Conservation (phyloP, 2,113 vertebrate genomes). For the Phalacrocorax pelagicus region DNA sequence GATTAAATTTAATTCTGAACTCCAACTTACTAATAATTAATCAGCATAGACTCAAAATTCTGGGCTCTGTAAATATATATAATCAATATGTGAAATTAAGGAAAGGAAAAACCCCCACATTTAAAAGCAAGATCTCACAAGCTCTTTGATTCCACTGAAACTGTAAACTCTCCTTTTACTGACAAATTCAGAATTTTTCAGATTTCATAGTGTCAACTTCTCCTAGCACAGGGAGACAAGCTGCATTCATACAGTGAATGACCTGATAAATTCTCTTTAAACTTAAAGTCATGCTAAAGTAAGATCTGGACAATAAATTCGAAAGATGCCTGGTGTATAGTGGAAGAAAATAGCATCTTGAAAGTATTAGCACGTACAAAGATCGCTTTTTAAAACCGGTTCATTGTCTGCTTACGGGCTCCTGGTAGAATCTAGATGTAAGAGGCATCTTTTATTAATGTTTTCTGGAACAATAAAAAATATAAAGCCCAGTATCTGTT, state of each 20-base stretch:
- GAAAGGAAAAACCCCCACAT: not conserved
- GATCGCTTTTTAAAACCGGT: not conserved
- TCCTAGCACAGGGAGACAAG: not conserved
- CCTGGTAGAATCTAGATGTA: not conserved
- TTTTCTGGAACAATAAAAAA: not conserved
- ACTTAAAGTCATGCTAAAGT: not conserved
- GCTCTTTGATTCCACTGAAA: not conserved
- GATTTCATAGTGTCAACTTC: not conserved
- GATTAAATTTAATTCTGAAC: not conserved
- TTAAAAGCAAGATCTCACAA: not conserved
- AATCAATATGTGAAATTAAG: not conserved
- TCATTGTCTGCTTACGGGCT: not conserved
- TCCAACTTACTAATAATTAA: not conserved
- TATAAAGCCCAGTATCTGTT: not conserved
- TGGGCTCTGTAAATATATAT: not conserved
- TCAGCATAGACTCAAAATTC: not conserved
- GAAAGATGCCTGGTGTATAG: not conserved
- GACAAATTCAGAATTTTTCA: not conserved
- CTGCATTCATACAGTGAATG: not conserved
- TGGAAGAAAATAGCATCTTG: not conserved
- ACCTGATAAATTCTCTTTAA: slow-evolving; percentile 16
- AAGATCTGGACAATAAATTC: slow-evolving; percentile 1
- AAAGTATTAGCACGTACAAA: not conserved
- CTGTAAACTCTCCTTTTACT: not conserved
- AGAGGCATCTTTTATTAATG: not conserved